phyloP scores from a whole-genome alignment of 2,797 vertebrate species.

The Enteromius unitaeniatus region DNA sequence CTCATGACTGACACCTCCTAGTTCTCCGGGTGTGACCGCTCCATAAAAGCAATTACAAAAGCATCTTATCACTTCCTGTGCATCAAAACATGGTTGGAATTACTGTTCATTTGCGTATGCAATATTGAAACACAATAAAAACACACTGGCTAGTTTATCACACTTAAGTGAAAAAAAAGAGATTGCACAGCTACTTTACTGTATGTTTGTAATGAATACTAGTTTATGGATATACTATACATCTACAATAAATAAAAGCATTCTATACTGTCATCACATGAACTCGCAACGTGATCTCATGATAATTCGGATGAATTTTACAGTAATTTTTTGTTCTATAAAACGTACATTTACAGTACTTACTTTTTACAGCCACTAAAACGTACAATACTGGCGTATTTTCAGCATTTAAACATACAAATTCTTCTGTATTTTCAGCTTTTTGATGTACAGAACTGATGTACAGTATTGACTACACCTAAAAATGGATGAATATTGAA shows the following conservation, averaged over 20 bases:
- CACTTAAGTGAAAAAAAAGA: neutral
- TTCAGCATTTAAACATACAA: too few relatives aligned
- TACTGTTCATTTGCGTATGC: neutral
- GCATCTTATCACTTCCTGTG: slow-evolving; percentile 43
- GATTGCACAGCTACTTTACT: too few relatives aligned
- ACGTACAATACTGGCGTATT: too few relatives aligned
- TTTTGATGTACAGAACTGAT: too few relatives aligned
- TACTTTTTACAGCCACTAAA: too few relatives aligned
- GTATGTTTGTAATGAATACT: neutral
- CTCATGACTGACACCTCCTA: slow-evolving; percentile 18
- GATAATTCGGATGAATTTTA: too few relatives aligned
- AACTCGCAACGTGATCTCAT: too few relatives aligned
- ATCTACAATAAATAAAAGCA: neutral
- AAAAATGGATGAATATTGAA: too few relatives aligned
- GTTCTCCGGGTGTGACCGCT: slow-evolving; percentile 33
- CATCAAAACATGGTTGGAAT: slow-evolving; percentile 1
- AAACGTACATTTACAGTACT: too few relatives aligned
- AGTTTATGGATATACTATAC: neutral
- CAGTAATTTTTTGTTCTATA: too few relatives aligned
- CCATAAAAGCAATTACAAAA: slow-evolving; percentile 32
- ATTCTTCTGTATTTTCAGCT: too few relatives aligned
- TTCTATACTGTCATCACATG: neutral
- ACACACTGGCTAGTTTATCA: neutral
- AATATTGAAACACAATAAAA: slow-evolving; percentile 2
- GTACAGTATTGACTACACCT: too few relatives aligned